Evolutionary conservation across 2,888 invertebrate species (phyloP).

Genomic region (Pimpla rufipes): DNA sequence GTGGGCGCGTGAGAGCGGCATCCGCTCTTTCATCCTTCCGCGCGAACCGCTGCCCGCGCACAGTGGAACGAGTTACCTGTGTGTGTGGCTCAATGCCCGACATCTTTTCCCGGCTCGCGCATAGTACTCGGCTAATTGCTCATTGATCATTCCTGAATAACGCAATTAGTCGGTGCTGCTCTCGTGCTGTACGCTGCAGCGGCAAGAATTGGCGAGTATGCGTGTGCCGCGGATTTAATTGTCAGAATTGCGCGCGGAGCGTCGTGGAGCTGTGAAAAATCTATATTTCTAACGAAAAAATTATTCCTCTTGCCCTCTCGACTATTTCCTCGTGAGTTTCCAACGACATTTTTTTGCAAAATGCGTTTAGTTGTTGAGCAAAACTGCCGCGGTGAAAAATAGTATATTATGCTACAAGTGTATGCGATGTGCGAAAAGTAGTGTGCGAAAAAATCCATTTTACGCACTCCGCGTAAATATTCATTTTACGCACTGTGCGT

Average conservation of each 20-base stretch:
- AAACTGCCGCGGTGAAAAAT: too few species aligned
- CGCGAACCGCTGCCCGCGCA: conserved; percentile 6
- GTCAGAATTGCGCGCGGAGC: conserved; percentile 36
- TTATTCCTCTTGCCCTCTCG: not conserved
- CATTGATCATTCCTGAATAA: conserved; percentile 83
- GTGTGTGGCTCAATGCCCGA: conserved; percentile 20
- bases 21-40: conserved; percentile 49
- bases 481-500: too few species aligned
- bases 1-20: conserved; percentile 26
- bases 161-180: conserved; percentile 80
- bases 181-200: conserved; percentile 33
- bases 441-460: too few species aligned
- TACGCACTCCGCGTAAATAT: too few species aligned
- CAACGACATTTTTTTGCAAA: too few species aligned
- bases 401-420: too few species aligned
- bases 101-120: conserved; percentile 37
- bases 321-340: not conserved
- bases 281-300: too few species aligned
- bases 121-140: conserved; percentile 81
- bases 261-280: not conserved
- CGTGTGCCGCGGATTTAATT: conserved; percentile 3
- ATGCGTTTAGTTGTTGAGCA: too few species aligned
- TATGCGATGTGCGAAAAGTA: too few species aligned
- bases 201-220: not conserved
- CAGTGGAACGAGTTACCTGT: not conserved